Percentiles rank a stretch among this genome's conserved stretches.
Conservation (phyloP, 2,888 invertebrate species). For the Thyatira batis region DNA sequence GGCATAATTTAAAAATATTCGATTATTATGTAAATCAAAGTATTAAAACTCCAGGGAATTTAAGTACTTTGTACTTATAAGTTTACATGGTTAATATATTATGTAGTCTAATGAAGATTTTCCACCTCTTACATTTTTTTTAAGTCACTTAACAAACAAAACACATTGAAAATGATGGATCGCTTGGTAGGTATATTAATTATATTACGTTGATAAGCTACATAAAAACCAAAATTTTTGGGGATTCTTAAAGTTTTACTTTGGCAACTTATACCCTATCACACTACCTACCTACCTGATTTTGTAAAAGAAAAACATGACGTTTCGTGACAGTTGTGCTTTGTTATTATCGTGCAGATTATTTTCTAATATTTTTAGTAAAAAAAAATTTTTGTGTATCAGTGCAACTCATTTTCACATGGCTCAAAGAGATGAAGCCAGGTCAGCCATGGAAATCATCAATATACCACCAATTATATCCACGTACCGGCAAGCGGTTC, state of each 20-base stretch:
- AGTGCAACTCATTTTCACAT: conserved; percentile 67
- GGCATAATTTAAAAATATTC: no score
- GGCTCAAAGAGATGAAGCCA: conserved; percentile 69
- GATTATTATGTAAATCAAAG: no score
- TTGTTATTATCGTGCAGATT: conserved; percentile 76
- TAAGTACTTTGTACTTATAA: no score
- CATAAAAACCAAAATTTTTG: no score
- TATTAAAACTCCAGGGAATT: no score
- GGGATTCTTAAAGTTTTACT: neutral
- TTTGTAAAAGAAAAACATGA: conserved; percentile 58
- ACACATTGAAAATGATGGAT: no score
- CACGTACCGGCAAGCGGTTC: conserved; percentile 87
- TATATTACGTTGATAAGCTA: no score
- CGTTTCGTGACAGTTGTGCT: conserved; percentile 73
- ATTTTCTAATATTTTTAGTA: conserved; percentile 61
- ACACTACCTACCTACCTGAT: neutral
- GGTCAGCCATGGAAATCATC: conserved; percentile 73
- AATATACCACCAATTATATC: conserved; percentile 83
- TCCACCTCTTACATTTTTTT: no score
- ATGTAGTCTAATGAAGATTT: no score
- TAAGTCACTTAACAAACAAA: no score
- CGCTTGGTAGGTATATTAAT: no score
- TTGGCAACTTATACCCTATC: neutral
- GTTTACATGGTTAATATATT: no score
- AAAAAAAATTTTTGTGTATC: conserved; percentile 65